These are phyloP conservation scores for Conops quadrifasciatus DNA, from an alignment of 2,888 invertebrate species.

Conservation along the genomic window DNA sequence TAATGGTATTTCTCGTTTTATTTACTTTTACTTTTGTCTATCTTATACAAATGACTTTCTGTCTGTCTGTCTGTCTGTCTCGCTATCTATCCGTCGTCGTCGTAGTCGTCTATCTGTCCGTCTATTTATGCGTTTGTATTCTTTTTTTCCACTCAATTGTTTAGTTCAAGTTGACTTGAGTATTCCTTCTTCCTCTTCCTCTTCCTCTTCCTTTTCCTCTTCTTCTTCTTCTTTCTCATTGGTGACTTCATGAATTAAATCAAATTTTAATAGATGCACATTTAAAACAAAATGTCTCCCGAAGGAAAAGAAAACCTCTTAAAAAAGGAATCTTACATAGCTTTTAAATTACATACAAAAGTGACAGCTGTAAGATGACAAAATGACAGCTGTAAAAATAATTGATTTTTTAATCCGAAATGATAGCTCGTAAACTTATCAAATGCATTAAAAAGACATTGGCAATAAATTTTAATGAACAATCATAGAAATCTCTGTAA, in stretches of 20 bases:
- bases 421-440: no score
- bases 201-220: background rate
- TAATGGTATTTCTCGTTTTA: constrained; percentile 7
- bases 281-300: background rate
- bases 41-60: background rate
- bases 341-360: background rate
- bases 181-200: background rate
- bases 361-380: no score
- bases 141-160: background rate
- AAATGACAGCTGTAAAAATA: no score
- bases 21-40: background rate
- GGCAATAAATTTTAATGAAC: no score
- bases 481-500: no score
- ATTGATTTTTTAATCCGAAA: no score
- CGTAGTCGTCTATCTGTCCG: background rate
- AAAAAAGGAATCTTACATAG: background rate
- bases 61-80: constrained; percentile 12
- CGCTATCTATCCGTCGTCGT: no score
- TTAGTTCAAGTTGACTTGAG: background rate
- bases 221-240: no score
- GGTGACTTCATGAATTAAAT: constrained; percentile 15
- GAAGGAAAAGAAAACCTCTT: background rate
- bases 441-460: no score
- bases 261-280: background rate
- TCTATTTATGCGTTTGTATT: background rate